phyloP scores from a whole-genome alignment of 2,888 invertebrate genomes.

The Athetis lepigone region DNA sequence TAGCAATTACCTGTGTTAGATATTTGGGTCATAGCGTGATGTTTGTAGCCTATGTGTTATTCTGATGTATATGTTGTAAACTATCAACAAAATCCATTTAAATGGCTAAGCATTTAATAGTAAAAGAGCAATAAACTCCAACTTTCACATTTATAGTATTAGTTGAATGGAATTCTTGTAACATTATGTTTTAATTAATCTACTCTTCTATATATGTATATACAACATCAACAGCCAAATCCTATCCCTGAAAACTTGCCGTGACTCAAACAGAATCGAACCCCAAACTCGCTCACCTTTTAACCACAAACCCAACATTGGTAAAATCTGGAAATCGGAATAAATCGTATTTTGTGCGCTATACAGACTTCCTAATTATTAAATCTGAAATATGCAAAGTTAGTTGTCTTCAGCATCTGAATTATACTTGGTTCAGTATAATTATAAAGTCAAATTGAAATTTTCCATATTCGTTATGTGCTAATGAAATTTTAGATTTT shows the following conservation, averaged over 20 bases:
- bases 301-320: slow-evolving; percentile 27
- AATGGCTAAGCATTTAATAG: too few relatives aligned
- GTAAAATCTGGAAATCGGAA: slow-evolving; percentile 71
- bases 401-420: slow-evolving; percentile 74
- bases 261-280: slow-evolving; percentile 38
- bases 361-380: slow-evolving; percentile 79
- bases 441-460: slow-evolving; percentile 87
- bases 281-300: background rate
- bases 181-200: too few relatives aligned
- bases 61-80: too few relatives aligned
- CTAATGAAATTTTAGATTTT: slow-evolving; percentile 70
- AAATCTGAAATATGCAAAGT: slow-evolving; percentile 87
- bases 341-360: slow-evolving; percentile 78
- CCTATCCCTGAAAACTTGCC: background rate
- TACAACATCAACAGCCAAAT: too few relatives aligned
- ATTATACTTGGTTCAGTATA: slow-evolving; percentile 71
- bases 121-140: too few relatives aligned
- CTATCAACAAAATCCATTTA: too few relatives aligned
- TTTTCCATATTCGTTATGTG: slow-evolving; percentile 78
- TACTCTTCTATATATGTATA: too few relatives aligned
- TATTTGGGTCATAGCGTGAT: too few relatives aligned
- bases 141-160: too few relatives aligned
- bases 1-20: too few relatives aligned
- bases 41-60: too few relatives aligned
- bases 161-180: too few relatives aligned